phyloP scores from a whole-genome alignment of 2,888 invertebrate genomes.

The Plagodis pulveraria region DNA sequence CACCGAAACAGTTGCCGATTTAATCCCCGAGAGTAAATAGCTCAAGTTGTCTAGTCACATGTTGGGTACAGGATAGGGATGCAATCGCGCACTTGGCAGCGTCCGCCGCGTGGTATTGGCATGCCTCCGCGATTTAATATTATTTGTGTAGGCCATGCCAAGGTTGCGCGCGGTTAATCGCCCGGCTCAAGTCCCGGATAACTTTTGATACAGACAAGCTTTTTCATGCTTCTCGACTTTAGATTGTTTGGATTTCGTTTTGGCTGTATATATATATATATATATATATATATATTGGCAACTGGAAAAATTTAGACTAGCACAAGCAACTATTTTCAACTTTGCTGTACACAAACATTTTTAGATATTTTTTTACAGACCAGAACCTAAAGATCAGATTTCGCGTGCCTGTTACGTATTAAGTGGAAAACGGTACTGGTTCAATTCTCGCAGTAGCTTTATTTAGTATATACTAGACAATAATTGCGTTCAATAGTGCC shows the following conservation, averaged over 20 bases:
- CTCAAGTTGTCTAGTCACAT: conserved; percentile 29
- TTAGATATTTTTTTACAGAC: too few relatives aligned
- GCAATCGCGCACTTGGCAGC: conserved; percentile 67
- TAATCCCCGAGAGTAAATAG: conserved; percentile 33
- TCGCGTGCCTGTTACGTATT: too few relatives aligned
- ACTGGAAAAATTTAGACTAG: too few relatives aligned
- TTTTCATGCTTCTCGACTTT: conserved; percentile 59
- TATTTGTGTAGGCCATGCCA: conserved; percentile 80
- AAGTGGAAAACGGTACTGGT: too few relatives aligned
- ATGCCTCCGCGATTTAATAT: conserved; percentile 79
- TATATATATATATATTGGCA: too few relatives aligned
- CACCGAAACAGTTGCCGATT: conserved; percentile 23
- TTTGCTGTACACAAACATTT: too few relatives aligned
- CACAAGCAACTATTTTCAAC: too few relatives aligned
- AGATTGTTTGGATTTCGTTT: conserved; percentile 15
- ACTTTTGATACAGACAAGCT: conserved; percentile 53
- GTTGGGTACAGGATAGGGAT: conserved; percentile 42
- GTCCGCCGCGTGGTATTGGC: conserved; percentile 70
- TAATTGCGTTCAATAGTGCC: too few relatives aligned
- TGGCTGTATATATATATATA: too few relatives aligned
- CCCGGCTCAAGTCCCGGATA: conserved; percentile 55
- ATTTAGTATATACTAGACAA: too few relatives aligned
- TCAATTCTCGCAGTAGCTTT: too few relatives aligned
- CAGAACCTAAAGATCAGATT: too few relatives aligned
- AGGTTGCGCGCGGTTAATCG: conserved; percentile 63